Base-by-base conservation (phyloP, 2,888 invertebrate species). In the Agapostemon virescens region DNA sequence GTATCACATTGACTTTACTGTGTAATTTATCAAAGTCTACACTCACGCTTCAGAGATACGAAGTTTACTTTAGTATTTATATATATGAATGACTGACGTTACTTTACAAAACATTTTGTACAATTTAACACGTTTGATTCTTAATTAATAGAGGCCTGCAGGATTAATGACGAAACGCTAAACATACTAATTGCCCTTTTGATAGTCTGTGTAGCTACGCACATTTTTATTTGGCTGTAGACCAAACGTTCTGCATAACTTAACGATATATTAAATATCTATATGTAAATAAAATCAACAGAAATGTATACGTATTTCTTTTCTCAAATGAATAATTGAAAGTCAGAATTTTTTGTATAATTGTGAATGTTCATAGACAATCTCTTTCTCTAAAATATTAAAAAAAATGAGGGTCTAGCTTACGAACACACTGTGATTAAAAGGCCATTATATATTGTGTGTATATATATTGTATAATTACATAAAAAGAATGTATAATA, bases 91-190 rank as follows among this genome's bases (percentile, higher is more conserved):
- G 84, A 49, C 71, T 86, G 69, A 74, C 84, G 82, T 89, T 89
- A 89, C 89, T 91, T 90, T 91, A 91, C 90, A 91, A 89, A 90
- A 88, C 85, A 88, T 90, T 81, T 90, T 91, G 87, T 90, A 90
- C 89, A 91, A 68, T 79, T 83, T 79, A 81, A 70, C 55, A 38
- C 72, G 49, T 49, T 66, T 23, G 52, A 64, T 69, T 71, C 52
- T 73, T 69, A 7, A 33, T 49, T 71, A 38, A 69, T 61, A 73
- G 82, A 87, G 84, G 81, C 79, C 85, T 87, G 86, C 87, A 87
- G 79, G 71, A 74, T 64, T 75, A 79, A 76, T 49, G 64, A n/a
- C 33, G 26, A 7, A 9, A 13, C 20, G 15, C 11, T 38, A 17
- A 42, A 40, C 42, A 36, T 70, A 68, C 40, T 17, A 45, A 40